Percentiles rank a stretch among this genome's conserved stretches.
These are phyloP conservation scores for Pseudomyrmex flavicornis DNA, from an alignment of 1,140 invertebrate genomes.

Conservation along the genomic window DNA sequence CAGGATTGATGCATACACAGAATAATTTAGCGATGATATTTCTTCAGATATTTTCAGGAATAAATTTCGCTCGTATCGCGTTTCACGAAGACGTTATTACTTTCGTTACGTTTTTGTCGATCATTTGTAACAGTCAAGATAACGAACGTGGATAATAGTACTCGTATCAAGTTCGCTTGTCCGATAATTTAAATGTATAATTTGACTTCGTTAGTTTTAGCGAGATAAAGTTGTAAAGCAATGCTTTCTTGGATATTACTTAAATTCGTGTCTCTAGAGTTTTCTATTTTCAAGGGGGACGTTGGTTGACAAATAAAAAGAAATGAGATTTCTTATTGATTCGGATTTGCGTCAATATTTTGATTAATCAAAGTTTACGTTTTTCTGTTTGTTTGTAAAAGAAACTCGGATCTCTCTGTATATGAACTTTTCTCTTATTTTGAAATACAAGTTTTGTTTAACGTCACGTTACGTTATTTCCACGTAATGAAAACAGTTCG, in stretches of 20 bases:
- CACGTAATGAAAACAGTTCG: background rate
- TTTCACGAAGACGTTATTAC: background rate
- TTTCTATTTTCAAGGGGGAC: background rate
- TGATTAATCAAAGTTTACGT: background rate
- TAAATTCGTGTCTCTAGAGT: background rate
- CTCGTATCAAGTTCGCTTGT: background rate
- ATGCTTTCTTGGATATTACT: no score
- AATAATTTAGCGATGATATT: background rate
- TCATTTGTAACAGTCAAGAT: background rate
- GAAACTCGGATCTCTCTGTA: background rate
- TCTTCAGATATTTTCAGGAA: background rate
- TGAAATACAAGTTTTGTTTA: conserved; percentile 10
- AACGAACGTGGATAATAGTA: background rate
- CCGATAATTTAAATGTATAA: background rate
- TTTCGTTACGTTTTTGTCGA: background rate
- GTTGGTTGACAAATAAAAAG: background rate
- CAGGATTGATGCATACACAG: background rate
- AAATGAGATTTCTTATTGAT: no score
- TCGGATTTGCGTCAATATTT: no score
- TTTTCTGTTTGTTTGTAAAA: conserved; percentile 11
- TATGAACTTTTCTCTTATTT: conserved; percentile 17
- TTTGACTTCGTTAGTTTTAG: background rate
- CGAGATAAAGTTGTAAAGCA: background rate
- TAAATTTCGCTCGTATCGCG: background rate
- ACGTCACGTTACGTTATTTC: background rate